Conservation (phyloP, 2,888 invertebrate genomes). For the Ctenicera cuprea region DNA sequence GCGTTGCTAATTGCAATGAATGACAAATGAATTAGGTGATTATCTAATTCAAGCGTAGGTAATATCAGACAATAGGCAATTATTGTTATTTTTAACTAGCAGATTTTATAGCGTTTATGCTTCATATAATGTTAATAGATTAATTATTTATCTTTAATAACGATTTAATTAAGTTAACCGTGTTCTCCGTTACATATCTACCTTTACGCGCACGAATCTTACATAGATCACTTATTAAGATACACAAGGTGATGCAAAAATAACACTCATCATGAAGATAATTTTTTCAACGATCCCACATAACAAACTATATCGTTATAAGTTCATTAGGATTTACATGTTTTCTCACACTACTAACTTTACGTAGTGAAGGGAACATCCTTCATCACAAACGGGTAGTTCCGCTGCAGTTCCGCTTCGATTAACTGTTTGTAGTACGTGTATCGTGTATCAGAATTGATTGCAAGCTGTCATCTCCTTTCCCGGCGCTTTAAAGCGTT, state of each 20-base stretch:
- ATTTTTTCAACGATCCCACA: background rate
- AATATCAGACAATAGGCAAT: conserved; percentile 47
- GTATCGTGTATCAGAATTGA: conserved; percentile 24
- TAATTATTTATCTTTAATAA: conserved; percentile 43
- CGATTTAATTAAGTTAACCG: conserved; percentile 38
- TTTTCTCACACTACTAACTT: background rate
- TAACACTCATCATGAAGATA: too few relatives aligned
- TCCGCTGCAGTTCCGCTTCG: conserved; percentile 19
- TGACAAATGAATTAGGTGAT: conserved; percentile 50
- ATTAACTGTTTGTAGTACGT: conserved; percentile 18
- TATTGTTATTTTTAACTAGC: conserved; percentile 43
- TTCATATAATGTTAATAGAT: conserved; percentile 42
- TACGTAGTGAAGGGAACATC: background rate
- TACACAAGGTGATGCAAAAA: conserved; percentile 9
- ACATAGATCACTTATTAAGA: background rate
- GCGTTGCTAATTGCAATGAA: conserved; percentile 49
- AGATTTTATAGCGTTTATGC: conserved; percentile 37
- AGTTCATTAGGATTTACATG: background rate
- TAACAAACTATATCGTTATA: background rate
- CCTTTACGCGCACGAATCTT: background rate
- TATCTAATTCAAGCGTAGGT: conserved; percentile 47
- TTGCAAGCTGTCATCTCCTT: background rate
- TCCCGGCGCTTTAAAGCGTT: background rate
- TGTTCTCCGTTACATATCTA: conserved; percentile 29
- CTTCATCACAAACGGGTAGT: conserved; percentile 4